These are phyloP conservation scores for Silvanus unidentatus DNA, from an alignment of 2,888 invertebrate species.

Conservation along the genomic window DNA sequence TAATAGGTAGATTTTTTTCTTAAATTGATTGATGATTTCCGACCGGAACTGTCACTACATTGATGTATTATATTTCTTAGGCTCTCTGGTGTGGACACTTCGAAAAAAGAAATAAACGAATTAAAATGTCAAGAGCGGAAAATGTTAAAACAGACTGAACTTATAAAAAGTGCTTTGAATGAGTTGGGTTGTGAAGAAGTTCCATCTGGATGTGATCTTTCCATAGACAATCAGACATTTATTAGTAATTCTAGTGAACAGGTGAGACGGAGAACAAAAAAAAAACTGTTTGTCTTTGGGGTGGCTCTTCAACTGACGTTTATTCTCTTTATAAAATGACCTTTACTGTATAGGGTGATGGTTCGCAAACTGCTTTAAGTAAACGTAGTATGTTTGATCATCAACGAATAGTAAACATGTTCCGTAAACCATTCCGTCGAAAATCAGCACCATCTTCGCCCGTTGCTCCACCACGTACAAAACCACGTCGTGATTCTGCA, in stretches of 20 bases:
- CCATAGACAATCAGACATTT: constrained; percentile 54
- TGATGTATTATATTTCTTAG: constrained; percentile 18
- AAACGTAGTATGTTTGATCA: constrained; percentile 53
- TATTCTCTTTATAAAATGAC: neutral
- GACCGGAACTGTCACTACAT: too few relatives aligned
- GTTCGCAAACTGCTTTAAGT: constrained; percentile 51
- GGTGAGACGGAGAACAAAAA: constrained; percentile 44
- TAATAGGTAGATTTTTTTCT: constrained; percentile 29
- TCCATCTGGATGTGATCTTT: constrained; percentile 76
- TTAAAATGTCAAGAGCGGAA: constrained; percentile 78
- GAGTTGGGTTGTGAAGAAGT: constrained; percentile 84
- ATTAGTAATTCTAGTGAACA: constrained; percentile 62
- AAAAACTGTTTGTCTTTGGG: neutral
- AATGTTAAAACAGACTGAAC: constrained; percentile 73
- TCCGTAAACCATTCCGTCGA: constrained; percentile 63
- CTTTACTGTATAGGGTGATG: constrained; percentile 41
- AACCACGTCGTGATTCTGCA: constrained; percentile 42
- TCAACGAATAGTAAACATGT: constrained; percentile 57
- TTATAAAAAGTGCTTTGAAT: constrained; percentile 77
- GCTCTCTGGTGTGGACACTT: constrained; percentile 32
- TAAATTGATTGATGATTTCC: neutral
- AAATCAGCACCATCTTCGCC: constrained; percentile 61
- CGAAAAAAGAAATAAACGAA: constrained; percentile 68
- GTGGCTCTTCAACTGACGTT: neutral
- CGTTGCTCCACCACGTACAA: constrained; percentile 53